Evolutionary conservation across 2,797 vertebrate species (phyloP).

Genomic region (Acanthurus leucopareius): DNA sequence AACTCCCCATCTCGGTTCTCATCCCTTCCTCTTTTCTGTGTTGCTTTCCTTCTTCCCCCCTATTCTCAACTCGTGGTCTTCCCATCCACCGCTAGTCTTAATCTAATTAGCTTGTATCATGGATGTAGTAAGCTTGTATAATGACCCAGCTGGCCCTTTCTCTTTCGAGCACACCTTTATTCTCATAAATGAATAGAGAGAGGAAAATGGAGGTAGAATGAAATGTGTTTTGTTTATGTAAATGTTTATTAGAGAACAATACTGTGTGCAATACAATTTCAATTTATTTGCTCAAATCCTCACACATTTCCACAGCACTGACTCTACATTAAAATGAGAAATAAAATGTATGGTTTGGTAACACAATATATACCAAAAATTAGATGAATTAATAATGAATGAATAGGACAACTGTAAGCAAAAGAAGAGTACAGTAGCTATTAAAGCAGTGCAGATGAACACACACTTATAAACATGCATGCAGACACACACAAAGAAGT

Average conservation of each 20-base stretch:
- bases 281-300: conserved; percentile 36
- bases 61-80: conserved; percentile 39
- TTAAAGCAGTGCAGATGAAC: conserved; percentile 3
- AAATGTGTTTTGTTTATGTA: conserved; percentile 15
- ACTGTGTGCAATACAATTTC: conserved; percentile 14
- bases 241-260: conserved; percentile 28
- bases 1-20: not conserved
- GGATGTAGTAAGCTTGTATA: conserved; percentile 45
- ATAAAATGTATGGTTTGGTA: conserved; percentile 4
- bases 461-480: not conserved
- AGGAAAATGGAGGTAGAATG: not conserved
- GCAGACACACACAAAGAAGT: conserved; percentile 8
- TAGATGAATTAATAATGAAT: conserved; percentile 23
- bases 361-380: conserved; percentile 20
- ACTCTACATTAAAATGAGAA: conserved; percentile 29
- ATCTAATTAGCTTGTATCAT: conserved; percentile 67
- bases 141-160: conserved; percentile 66
- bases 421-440: conserved; percentile 10
- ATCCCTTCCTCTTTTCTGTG: not conserved
- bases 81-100: conserved; percentile 40
- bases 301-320: conserved; percentile 16
- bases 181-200: conserved; percentile 49
- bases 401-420: conserved; percentile 33
- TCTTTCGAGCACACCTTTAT: conserved; percentile 30
- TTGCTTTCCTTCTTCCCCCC: conserved; percentile 5